Evolutionary conservation across 1,140 invertebrate genomes (phyloP).

Genomic region (Pinna nobilis): DNA sequence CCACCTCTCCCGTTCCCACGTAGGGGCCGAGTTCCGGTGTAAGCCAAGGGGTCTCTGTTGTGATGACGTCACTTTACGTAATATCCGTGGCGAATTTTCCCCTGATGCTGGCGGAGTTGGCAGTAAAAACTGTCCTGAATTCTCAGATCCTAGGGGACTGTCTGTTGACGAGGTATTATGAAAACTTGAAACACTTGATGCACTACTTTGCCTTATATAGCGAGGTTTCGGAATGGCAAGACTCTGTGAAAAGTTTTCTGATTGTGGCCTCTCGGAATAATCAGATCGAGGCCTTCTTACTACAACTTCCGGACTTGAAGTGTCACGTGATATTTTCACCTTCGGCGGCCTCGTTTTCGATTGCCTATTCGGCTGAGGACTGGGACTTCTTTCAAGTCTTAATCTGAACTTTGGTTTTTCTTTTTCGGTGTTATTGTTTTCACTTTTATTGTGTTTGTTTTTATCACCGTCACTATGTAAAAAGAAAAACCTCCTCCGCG

Average conservation of each 20-base stretch:
- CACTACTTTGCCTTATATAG: slow-evolving; percentile 56
- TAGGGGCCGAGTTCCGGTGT: slow-evolving; percentile 9
- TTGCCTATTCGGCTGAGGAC: slow-evolving; percentile 31
- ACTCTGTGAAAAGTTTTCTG: slow-evolving; percentile 48
- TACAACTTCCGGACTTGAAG: slow-evolving; percentile 45
- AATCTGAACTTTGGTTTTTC: slow-evolving; percentile 22
- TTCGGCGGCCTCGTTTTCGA: slow-evolving; percentile 36
- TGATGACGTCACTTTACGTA: slow-evolving; percentile 29
- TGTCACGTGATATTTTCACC: slow-evolving; percentile 46
- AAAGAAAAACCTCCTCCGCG: slow-evolving; percentile 35
- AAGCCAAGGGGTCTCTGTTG: slow-evolving; percentile 36
- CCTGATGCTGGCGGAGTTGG: slow-evolving; percentile 43
- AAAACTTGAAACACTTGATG: slow-evolving; percentile 46
- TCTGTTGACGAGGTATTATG: slow-evolving; percentile 47
- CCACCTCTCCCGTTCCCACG: slow-evolving; percentile 55
- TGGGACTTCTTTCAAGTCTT: slow-evolving; percentile 31
- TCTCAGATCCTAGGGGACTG: slow-evolving; percentile 46
- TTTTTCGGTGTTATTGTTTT: slow-evolving; percentile 35
- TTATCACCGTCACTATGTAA: slow-evolving; percentile 27
- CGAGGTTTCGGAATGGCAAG: slow-evolving; percentile 59
- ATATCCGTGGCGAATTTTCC: slow-evolving; percentile 26
- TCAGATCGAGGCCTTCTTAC: slow-evolving; percentile 29
- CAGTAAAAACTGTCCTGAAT: slow-evolving; percentile 46
- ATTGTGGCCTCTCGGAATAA: slow-evolving; percentile 43
- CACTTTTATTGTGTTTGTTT: slow-evolving; percentile 18